Base-by-base conservation (phyloP, 2,113 vertebrate species). In the Eulemur macaco region DNA sequence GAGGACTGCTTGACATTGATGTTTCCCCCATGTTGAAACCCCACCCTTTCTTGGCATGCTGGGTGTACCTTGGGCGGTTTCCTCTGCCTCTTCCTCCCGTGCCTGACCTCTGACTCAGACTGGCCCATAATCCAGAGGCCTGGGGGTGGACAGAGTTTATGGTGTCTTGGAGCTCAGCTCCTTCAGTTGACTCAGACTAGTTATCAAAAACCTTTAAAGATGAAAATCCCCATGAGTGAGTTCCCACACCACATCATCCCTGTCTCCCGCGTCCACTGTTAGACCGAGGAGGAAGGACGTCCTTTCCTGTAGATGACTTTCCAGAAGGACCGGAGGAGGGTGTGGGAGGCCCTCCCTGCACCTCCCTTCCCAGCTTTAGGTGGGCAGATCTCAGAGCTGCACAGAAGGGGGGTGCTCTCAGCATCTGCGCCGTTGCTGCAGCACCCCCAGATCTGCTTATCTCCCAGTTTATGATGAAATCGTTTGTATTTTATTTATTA, bases 131-230 rank as follows among this genome's bases (percentile, higher is more conserved):
- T 60, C 14, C 20, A 23, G n/a, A 50, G 37, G n/a, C 54, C 45
- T 29, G 2, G 2, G 18, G 25, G 9, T 50, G 60, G 18, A 6
- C 1, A 0, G 0, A 56, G 37, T 31, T 52, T 4, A 27, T 4
- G 15, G 11, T 42, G 0, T 76, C 68, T 87, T 39, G 42, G 86
- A 80, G 50, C 15, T 5, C 0, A 60, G 37, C 82, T 77, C 23
- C 78, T 78, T 37, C 21, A 14, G 76, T 81, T 94, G 47, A 37
- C 54, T 1, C 5, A 56, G 52, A 2, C 39, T 37, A 20, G 71
- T 76, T 66, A 31, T 21, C 69, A 25, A 14, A 52, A 37, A 8
- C 52, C 83, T 45, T 77, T 7, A 64, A 1, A 15, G 34, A 37
- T 10, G 34, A 37, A 56, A 5, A 34, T 52, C 58, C 45, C n/a